These are phyloP conservation scores for Agriopis marginaria DNA, from an alignment of 2,888 invertebrate species.

Conservation along the genomic window DNA sequence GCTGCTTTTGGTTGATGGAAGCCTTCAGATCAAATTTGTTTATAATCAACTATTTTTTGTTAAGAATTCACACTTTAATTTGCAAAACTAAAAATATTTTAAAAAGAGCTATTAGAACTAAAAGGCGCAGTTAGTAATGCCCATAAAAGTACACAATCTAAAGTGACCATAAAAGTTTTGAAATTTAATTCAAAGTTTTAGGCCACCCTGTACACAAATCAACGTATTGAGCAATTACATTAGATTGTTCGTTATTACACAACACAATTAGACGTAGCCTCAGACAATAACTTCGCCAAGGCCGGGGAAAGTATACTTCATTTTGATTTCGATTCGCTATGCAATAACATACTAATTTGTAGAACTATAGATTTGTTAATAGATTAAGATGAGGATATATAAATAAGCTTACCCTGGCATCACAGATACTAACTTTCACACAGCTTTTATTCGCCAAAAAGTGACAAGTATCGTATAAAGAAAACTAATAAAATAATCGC, in stretches of 20 bases:
- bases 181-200: background rate
- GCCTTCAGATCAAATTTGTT: too few relatives aligned
- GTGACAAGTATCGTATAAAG: too few relatives aligned
- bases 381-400: too few relatives aligned
- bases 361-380: background rate
- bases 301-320: slow-evolving; percentile 65
- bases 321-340: slow-evolving; percentile 62
- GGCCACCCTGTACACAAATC: slow-evolving; percentile 45
- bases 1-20: too few relatives aligned
- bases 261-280: slow-evolving; percentile 68
- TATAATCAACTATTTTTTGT: too few relatives aligned
- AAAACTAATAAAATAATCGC: too few relatives aligned
- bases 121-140: too few relatives aligned
- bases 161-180: background rate
- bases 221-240: slow-evolving; percentile 62
- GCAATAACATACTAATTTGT: slow-evolving; percentile 11
- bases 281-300: slow-evolving; percentile 65
- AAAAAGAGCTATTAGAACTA: background rate
- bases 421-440: too few relatives aligned
- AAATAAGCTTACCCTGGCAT: too few relatives aligned
- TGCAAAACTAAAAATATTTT: background rate
- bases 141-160: background rate
- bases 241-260: slow-evolving; percentile 69
- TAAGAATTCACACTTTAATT: too few relatives aligned
- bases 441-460: too few relatives aligned